Conservation (phyloP, 2,888 invertebrate genomes). For the Schrankia costaestrigalis region DNA sequence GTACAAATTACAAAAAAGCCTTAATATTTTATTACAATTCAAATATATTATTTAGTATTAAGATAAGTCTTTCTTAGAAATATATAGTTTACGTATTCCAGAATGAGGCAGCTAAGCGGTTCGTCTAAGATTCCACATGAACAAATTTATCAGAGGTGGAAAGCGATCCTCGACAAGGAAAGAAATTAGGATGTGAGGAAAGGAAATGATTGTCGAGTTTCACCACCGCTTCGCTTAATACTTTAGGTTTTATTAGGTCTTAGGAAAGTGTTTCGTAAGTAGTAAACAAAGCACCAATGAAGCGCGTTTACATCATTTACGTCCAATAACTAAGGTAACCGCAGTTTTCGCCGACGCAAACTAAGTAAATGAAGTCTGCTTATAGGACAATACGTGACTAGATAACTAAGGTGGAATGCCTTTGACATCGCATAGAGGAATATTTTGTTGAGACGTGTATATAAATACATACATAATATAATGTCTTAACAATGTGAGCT, state of each 20-base stretch:
- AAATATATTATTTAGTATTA: neutral
- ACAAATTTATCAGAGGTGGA: constrained; percentile 73
- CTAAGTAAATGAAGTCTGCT: constrained; percentile 49
- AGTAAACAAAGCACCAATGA: constrained; percentile 40
- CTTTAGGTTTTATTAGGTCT: constrained; percentile 32
- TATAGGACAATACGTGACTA: constrained; percentile 46
- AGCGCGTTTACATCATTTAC: constrained; percentile 27
- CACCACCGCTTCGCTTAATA: constrained; percentile 74
- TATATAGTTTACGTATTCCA: constrained; percentile 51
- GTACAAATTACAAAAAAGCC: constrained; percentile 15
- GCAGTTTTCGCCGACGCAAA: constrained; percentile 31
- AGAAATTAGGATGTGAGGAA: constrained; percentile 62
- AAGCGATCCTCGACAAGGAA: constrained; percentile 73
- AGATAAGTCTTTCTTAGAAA: constrained; percentile 13
- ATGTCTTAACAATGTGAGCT: constrained; percentile 33
- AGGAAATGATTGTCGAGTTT: constrained; percentile 53
- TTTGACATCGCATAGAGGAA: constrained; percentile 46
- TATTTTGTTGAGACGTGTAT: constrained; percentile 31
- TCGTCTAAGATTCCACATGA: constrained; percentile 73
- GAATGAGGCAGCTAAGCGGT: constrained; percentile 76
- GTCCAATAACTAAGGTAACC: constrained; percentile 28
- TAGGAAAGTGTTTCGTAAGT: constrained; percentile 21
- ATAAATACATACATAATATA: constrained; percentile 28
- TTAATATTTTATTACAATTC: constrained; percentile 10
- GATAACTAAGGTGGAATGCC: constrained; percentile 42